Base-by-base conservation (phyloP, 2,888 invertebrate genomes). In the Drosophila paranaensis region DNA sequence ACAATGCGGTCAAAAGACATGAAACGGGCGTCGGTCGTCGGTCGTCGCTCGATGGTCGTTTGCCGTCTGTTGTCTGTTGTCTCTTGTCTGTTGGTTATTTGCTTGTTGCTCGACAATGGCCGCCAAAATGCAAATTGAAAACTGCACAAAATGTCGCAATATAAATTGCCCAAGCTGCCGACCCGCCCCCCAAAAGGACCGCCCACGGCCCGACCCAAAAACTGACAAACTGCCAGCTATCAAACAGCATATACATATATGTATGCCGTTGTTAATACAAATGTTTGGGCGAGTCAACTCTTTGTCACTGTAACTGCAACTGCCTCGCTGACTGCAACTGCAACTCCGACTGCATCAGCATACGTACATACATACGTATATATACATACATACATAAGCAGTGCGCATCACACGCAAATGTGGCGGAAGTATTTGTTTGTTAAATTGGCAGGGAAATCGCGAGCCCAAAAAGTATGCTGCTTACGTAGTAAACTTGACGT, bases 1-100 rank as follows among this genome's bases (percentile, higher is more conserved):
- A 88, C 75, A 81, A 78, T 81, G 81, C 87, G 86, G 86, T 86
- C 81, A 82, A 82, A 87, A 77, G 83, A 85, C 88, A 82, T 73
- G 85, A 87, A 87, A 87, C 61, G 66, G 82, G 84, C 76, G 79
- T 77, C 48, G 30, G 16, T 43, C 25, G 42, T 45, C 25, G 42
- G 10, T 30, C n/a, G n/a, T 74, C 61, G 60, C 84, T 78, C 70
- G 77, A 57, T 37, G 20, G 27, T 25, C 25, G 48, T 50, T 27
- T 27, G 27, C 6, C 20, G 20, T 14, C 56, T 58, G 87, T 71
- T 30, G 20, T 14, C 56, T 58, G 87, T 71, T 30, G 42, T 55
- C 14, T 30, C 8, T 27, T 48, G 43, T 45, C 43, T 45, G 27
- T 46, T 62, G 14, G 53, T 25, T 67, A 27, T 42, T 30, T 43